Conservation (phyloP, 37 sponge, comb jelly and placozoan species). For the Tethya wilhelma region DNA sequence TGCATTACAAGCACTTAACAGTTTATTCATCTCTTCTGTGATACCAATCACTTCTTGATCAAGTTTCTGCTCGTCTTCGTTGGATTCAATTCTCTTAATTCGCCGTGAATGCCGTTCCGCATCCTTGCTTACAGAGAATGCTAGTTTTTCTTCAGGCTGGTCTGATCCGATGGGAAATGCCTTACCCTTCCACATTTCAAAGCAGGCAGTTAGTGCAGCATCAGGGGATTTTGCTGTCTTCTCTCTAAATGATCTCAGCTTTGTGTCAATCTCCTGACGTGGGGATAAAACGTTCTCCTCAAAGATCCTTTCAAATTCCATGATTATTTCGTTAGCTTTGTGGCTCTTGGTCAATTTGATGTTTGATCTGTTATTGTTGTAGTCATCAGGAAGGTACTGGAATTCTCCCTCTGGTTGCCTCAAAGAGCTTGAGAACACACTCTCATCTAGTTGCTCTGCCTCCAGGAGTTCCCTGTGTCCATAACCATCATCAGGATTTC, state of each 20-base stretch:
- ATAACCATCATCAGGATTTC: too few species aligned
- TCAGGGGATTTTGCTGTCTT: background rate
- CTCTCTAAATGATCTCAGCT: background rate
- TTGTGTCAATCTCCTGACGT: background rate
- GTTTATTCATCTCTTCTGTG: background rate
- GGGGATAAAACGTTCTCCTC: background rate
- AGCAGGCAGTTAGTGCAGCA: conserved; percentile 23
- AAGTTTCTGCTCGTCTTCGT: background rate
- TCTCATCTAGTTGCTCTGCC: background rate
- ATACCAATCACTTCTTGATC: background rate
- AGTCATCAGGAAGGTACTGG: background rate
- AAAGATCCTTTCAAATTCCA: background rate
- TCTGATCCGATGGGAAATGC: background rate
- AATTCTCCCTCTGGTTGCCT: background rate
- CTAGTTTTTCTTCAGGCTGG: background rate
- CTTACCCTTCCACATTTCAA: background rate
- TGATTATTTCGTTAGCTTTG: background rate
- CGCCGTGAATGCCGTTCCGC: background rate
- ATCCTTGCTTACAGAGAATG: background rate
- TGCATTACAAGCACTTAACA: background rate
- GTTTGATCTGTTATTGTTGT: background rate
- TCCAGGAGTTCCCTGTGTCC: too few species aligned
- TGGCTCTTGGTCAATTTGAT: background rate
- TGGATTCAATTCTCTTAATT: background rate
- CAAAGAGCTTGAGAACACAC: background rate